phyloP scores from a whole-genome alignment of 1,140 invertebrate species.

The Matsumurasca onukii region DNA sequence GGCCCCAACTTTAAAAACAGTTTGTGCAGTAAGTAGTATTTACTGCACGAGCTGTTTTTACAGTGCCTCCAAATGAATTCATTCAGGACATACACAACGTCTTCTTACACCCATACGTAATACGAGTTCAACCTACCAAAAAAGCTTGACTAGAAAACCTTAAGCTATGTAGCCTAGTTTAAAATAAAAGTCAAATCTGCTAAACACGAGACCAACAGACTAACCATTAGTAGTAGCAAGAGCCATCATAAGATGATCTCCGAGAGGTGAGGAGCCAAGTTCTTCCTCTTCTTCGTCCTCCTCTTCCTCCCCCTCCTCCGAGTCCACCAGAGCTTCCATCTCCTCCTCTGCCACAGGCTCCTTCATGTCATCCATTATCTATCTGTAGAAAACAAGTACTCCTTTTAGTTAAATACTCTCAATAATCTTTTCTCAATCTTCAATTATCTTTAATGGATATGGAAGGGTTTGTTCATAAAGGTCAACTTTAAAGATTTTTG shows the following conservation, averaged over 20 bases:
- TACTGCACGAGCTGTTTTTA: neutral
- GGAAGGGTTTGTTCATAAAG: no score
- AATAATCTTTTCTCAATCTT: no score
- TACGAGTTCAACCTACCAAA: neutral
- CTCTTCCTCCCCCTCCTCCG: slow-evolving; percentile 45
- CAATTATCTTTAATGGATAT: no score
- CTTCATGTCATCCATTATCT: slow-evolving; percentile 18
- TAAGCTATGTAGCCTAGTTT: neutral
- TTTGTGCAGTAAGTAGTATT: neutral
- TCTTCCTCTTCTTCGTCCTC: slow-evolving; percentile 41
- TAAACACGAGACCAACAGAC: no score
- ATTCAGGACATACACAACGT: neutral
- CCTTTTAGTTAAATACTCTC: no score
- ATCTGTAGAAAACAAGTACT: no score
- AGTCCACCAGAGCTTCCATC: slow-evolving; percentile 50
- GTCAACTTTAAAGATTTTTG: no score
- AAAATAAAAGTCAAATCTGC: neutral
- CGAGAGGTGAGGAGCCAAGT: slow-evolving; percentile 32
- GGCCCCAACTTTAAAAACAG: no score
- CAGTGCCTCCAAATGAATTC: neutral
- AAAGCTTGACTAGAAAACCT: neutral
- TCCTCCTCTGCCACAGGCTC: slow-evolving; percentile 46
- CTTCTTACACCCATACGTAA: neutral
- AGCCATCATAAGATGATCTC: slow-evolving; percentile 36
- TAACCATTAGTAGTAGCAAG: slow-evolving; percentile 36